Percentiles rank a stretch among this genome's conserved stretches.
Conservation (phyloP, 2,797 vertebrate genomes). For the Morus bassanus region DNA sequence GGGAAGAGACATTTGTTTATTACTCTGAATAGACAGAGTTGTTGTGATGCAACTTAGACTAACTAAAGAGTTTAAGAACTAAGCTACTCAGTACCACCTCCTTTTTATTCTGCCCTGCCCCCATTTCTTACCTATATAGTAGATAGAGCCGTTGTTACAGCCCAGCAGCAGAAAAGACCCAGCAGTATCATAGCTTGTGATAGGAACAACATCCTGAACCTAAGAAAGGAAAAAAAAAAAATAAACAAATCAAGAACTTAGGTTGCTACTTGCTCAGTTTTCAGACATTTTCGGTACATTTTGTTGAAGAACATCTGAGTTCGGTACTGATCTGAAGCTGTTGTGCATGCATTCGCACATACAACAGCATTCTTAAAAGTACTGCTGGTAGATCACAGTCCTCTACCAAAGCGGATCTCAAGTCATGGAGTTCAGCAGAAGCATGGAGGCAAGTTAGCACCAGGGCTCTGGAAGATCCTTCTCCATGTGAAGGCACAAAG, state of each 20-base stretch:
- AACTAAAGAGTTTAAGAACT: neutral
- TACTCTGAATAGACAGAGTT: neutral
- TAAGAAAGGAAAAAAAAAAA: conserved; percentile 42
- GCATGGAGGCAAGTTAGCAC: neutral
- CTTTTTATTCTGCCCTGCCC: neutral
- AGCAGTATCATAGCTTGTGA: conserved; percentile 96
- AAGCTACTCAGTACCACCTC: neutral
- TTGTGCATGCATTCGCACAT: fast-evolving
- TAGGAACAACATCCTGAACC: conserved; percentile 98
- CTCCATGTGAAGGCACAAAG: neutral
- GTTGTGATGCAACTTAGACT: neutral
- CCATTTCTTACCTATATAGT: conserved; percentile 90
- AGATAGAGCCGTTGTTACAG: conserved; percentile 97
- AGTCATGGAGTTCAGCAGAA: neutral
- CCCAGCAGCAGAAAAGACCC: conserved; percentile 94
- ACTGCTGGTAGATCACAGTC: neutral
- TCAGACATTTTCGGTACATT: neutral
- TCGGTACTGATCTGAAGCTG: neutral
- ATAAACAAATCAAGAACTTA: neutral
- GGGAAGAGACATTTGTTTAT: neutral
- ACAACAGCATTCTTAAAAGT: neutral
- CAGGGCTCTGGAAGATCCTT: neutral
- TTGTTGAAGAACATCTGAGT: neutral
- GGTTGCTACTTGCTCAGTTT: neutral
- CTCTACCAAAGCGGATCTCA: neutral